phyloP scores from a whole-genome alignment of 2,888 invertebrate species.

The Micoletzkya japonica region DNA sequence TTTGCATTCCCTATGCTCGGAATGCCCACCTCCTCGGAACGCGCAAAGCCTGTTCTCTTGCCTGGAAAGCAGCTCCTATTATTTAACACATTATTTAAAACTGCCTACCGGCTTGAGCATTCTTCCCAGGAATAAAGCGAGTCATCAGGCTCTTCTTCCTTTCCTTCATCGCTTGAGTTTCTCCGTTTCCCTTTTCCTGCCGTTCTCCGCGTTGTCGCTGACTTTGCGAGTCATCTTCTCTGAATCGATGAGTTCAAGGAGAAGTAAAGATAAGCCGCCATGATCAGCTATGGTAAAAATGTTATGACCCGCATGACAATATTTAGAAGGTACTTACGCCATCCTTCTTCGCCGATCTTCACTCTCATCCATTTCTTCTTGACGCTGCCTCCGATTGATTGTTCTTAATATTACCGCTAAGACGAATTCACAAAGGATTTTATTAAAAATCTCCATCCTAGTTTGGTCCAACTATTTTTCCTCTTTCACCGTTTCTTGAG shows the following conservation, averaged over 20 bases:
- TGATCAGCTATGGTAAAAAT: too few relatives aligned
- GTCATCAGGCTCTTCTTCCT: slow-evolving; percentile 82
- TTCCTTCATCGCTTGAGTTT: slow-evolving; percentile 65
- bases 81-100: neutral
- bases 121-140: slow-evolving; percentile 61
- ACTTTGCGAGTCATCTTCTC: slow-evolving; percentile 12
- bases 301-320: too few relatives aligned
- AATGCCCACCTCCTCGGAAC: slow-evolving; percentile 64
- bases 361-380: slow-evolving; percentile 18
- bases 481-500: too few relatives aligned
- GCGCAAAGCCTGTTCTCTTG: slow-evolving; percentile 63
- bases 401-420: too few relatives aligned
- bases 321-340: too few relatives aligned
- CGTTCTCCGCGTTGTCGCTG: slow-evolving; percentile 28
- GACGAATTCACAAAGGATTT: too few relatives aligned
- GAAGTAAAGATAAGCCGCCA: too few relatives aligned
- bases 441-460: too few relatives aligned
- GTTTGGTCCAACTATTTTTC: too few relatives aligned
- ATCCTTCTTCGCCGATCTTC: too few relatives aligned
- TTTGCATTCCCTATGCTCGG: slow-evolving; percentile 36
- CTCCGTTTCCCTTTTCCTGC: slow-evolving; percentile 17
- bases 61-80: slow-evolving; percentile 31
- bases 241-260: too few relatives aligned
- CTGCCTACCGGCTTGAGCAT: slow-evolving; percentile 35
- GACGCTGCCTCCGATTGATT: slow-evolving; percentile 39